Base-by-base conservation (phyloP, 2,797 vertebrate genomes). In the Anguilla marmorata region DNA sequence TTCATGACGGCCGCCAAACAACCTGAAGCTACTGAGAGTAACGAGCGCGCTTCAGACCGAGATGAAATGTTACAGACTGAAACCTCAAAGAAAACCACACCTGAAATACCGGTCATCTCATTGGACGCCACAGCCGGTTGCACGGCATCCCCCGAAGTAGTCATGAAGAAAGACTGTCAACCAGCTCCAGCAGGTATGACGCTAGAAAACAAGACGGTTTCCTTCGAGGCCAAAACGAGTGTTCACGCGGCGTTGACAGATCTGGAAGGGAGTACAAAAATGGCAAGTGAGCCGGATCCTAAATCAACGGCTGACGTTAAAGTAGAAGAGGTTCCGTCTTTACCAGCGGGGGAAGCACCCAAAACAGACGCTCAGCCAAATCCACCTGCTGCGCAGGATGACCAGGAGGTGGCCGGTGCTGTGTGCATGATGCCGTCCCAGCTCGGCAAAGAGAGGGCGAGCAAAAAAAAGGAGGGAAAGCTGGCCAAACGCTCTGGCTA, bases 361-460 rank as follows among this genome's bases (percentile, higher is more conserved):
- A 66, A 85, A 27, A 86, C 89, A 52, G 90, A 72, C 66, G 63
- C 48, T 1, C n/a, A 79, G 60, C 85, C 90, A 1, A 90, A 89
- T 69, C 60, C 84, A 54, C 85, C 86, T 50, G 90, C 87, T 8
- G 86, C 66, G 0, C 87, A 87, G 9, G 85, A 89, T n/a, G 48
- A 5, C 0, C 2, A 19, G 8, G 90, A 88, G 11, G 2, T 90
- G 0, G 89, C 91, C 6, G 96, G 96, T 0, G 95, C 95, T 0
- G 95, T 97, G 60, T 97, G 96, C 88, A 95, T 96, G 89, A 96
- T 96, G 96, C 95, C 96, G 27, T 93, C 95, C 3, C 93, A 91
- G 60, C 90, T 91, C 37, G 91, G 88, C 30, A 93, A 89, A 87
- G 96, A 96, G 24, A 92, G 92, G 89, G 92, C 85, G 0, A 94